Evolutionary conservation across 1,140 invertebrate species (phyloP).

Genomic region (Sarcophaga bullata): DNA sequence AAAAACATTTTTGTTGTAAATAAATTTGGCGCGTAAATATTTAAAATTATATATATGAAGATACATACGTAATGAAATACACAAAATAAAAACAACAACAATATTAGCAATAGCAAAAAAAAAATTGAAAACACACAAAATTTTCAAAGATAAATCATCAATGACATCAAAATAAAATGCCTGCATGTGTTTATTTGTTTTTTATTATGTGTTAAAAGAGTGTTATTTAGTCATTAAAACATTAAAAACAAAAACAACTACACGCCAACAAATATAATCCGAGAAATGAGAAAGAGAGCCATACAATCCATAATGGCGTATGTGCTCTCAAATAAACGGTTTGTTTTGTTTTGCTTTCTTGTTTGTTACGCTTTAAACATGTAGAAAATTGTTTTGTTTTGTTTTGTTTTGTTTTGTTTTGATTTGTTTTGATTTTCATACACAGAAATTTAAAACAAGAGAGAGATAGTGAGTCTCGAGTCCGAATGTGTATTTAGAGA

Average conservation of each 20-base stretch:
- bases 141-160: conserved; percentile 4
- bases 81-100: not conserved
- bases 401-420: too few relatives aligned
- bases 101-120: too few relatives aligned
- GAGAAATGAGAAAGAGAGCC: too few relatives aligned
- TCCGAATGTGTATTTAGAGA: not conserved
- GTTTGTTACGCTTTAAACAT: too few relatives aligned
- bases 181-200: not conserved
- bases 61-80: not conserved
- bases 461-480: not conserved
- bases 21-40: not conserved
- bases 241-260: too few relatives aligned
- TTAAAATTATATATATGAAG: not conserved
- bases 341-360: too few relatives aligned
- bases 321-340: too few relatives aligned
- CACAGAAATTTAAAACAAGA: not conserved
- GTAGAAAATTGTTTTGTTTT: conserved; percentile 10
- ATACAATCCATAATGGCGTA: too few relatives aligned
- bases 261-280: too few relatives aligned
- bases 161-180: not conserved
- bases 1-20: too few relatives aligned
- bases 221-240: not conserved
- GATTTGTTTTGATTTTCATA: not conserved
- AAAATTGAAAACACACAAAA: not conserved
- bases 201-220: conserved; percentile 19